Percentiles rank a stretch among this genome's conserved stretches.
These are phyloP conservation scores for Bufo bufo DNA, from an alignment of 2,113 vertebrate genomes.

Conservation along the genomic window DNA sequence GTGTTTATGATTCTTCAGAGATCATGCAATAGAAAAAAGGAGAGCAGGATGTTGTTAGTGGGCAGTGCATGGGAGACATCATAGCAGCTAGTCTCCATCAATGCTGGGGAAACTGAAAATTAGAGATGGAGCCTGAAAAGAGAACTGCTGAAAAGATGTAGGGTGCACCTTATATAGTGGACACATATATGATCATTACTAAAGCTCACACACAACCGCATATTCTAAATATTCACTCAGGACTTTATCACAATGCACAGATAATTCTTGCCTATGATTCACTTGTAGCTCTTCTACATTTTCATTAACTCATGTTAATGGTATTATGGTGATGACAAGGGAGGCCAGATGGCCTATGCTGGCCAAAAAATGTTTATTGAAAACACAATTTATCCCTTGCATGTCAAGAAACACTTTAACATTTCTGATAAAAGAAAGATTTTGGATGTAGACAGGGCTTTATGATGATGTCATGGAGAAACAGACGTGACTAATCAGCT, in stretches of 20 bases:
- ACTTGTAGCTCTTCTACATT: not conserved
- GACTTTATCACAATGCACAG: not conserved
- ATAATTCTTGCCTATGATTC: not conserved
- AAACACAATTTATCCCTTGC: not conserved
- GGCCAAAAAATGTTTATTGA: not conserved
- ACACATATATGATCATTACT: too few relatives aligned
- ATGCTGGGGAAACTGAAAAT: too few relatives aligned
- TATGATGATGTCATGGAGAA: not conserved
- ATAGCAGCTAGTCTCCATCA: too few relatives aligned
- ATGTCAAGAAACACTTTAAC: conserved; percentile 5
- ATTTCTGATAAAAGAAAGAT: not conserved
- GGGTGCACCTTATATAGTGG: too few relatives aligned
- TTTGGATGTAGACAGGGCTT: not conserved
- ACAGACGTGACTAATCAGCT: not conserved
- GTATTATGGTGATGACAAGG: not conserved
- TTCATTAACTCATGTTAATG: not conserved
- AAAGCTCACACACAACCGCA: too few relatives aligned
- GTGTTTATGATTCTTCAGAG: too few relatives aligned
- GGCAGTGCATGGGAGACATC: too few relatives aligned
- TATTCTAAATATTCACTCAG: too few relatives aligned
- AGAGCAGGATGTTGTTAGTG: too few relatives aligned
- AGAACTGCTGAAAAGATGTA: too few relatives aligned
- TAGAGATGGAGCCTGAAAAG: too few relatives aligned
- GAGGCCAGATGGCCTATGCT: not conserved
- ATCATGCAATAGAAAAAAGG: too few relatives aligned